Evolutionary conservation across 2,888 invertebrate genomes (phyloP), one percentile per base, ranked within the genome.

Genomic region (Aleiodes leptofemur): DNA sequence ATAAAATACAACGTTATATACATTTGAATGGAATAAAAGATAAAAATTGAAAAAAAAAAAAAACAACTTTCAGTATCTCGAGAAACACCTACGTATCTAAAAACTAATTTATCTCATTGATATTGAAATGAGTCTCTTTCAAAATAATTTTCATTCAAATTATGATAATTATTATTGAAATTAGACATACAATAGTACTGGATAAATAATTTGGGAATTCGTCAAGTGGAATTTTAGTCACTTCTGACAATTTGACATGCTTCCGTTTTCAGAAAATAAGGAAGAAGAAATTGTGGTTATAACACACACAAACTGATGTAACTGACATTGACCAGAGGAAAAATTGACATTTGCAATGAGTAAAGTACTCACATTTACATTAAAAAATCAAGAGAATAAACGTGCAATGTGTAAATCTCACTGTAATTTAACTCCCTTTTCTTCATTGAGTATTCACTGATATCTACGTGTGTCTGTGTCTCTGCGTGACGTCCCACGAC

Each of bases 401-500:
- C 34, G 48, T 64, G 43, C 14, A n/a, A 48, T 43, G 43, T 6
- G 14, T 43, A n/a, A 43, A 64, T 48, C 64, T 64, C 64, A n/a
- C 61, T 48, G 11, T 16, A 14, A 16, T 16, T 14, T 16, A 34
- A 34, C 51, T 71, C 56, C 71, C 72, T 57, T 72, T 72, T 73
- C 73, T 77, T 23, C 77, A 73, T 73, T 14, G 43, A 43, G 75
- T 51, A 71, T 71, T 69, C 73, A 64, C 77, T 76, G 78, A 75
- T 77, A 43, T 71, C 76, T 75, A 69, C 34, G 34, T 76, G 73
- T 74, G 77, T 78, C 83, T 83, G 81, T 83, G 83, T 87, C 85
- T 86, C 87, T 86, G 84, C 86, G 80, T 88, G 87, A 87, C 87
- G 85, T 78, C 83, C 81, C 82, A 83, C 85, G 84, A 87, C 87